phyloP scores from a whole-genome alignment of 2,797 vertebrate genomes.

The Limosa lapponica region DNA sequence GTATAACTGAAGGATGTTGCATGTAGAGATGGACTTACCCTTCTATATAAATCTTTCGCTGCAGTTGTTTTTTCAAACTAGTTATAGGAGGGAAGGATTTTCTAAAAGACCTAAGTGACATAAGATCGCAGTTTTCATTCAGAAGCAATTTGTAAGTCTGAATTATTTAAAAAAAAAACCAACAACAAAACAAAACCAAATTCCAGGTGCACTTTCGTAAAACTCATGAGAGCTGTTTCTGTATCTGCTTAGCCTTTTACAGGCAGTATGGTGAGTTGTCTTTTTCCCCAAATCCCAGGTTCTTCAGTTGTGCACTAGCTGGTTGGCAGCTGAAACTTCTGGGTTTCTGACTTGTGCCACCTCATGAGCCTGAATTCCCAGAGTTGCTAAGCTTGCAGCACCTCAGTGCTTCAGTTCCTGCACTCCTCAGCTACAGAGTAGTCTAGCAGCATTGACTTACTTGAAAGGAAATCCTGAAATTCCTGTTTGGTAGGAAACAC shows the following conservation, averaged over 20 bases:
- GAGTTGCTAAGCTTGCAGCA: not conserved
- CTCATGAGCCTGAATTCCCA: not conserved
- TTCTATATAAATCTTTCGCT: not conserved
- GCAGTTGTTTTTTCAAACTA: not conserved
- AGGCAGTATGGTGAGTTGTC: not conserved
- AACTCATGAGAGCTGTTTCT: not conserved
- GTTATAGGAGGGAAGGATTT: not conserved
- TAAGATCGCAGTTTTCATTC: not conserved
- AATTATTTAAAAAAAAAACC: not conserved
- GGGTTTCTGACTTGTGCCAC: not conserved
- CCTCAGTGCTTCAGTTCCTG: not conserved
- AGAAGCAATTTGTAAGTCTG: not conserved
- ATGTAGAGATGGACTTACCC: not conserved
- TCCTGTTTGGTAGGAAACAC: conserved; percentile 12
- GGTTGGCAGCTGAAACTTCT: not conserved
- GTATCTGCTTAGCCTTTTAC: not conserved
- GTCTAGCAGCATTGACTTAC: not conserved
- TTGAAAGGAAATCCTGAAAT: conserved; percentile 43
- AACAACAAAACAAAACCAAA: not conserved
- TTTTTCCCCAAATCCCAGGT: not conserved
- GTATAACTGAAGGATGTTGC: not conserved
- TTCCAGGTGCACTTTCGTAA: not conserved
- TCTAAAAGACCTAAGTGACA: not conserved
- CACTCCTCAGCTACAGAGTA: not conserved
- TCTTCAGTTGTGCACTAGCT: not conserved